Conservation (phyloP, 2,797 vertebrate genomes). For the Bradypus variegatus region DNA sequence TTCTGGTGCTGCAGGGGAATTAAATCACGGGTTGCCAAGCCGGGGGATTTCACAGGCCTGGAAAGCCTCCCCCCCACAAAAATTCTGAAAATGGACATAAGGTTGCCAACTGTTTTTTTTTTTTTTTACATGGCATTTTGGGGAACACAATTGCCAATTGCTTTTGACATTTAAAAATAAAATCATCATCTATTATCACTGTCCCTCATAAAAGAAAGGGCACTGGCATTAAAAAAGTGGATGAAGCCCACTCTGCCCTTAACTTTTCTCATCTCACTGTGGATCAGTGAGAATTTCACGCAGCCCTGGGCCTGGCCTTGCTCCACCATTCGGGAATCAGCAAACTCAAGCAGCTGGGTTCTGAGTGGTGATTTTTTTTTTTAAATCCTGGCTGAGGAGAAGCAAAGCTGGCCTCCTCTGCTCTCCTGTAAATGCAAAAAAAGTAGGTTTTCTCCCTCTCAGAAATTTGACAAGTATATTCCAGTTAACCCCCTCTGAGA, state of each 20-base stretch:
- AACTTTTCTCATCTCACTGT: not conserved
- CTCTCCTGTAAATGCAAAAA: not conserved
- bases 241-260: not conserved
- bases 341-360: not conserved
- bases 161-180: not conserved
- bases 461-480: not conserved
- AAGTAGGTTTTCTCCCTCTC: not conserved
- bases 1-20: not conserved
- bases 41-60: not conserved
- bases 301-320: fast-evolving
- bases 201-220: not conserved
- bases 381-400: not conserved
- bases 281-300: not conserved
- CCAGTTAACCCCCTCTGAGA: not conserved
- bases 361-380: not conserved
- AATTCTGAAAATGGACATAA: not conserved
- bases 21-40: not conserved
- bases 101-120: not conserved
- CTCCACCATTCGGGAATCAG: not conserved
- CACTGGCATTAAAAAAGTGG: not conserved
- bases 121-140: too few relatives aligned
- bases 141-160: not conserved
- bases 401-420: not conserved
- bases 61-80: not conserved
- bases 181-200: not conserved